Base-by-base conservation (phyloP, 2,888 invertebrate species). In the Brachyptera putata region DNA sequence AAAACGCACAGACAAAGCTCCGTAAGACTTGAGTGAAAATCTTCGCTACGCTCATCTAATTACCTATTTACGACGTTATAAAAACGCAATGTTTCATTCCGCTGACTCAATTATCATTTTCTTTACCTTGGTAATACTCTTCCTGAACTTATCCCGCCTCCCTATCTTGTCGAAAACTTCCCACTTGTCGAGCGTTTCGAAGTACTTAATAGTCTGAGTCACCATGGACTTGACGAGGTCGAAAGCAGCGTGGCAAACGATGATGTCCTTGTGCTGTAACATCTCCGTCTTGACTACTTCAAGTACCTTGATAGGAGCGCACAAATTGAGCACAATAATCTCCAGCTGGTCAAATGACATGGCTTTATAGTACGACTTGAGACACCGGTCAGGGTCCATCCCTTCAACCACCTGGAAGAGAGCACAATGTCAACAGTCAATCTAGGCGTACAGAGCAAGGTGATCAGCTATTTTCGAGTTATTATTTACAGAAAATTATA, bases 251-350 rank as follows among this genome's bases (percentile, higher is more conserved):
- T 77, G 65, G 3, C 78, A 73, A 5, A 75, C 66, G 7, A 66
- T 30, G 22, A 71, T 68, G 25, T 66, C 67, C 0, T 63, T 26
- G 50, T 71, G 67, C 30, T 66, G 66, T 7, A 75, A 58, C 21
- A 72, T 67, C 39, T 68, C 68, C 2, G 64, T 34, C 37, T 73
- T 64, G 13, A 70, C 67, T 24, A 63, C 64, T 71, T 80, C 82
- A 36, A 83, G 64, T 56, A 83, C 68, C 14, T 76, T 74, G 13
- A 74, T 71, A 2, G 84, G 81, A 30, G 65, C 63, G 36, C 25
- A 46, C 39, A 65, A 36, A 24, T 37, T 14, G 4, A 34, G 25
- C 13, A 65, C 43, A 14, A 60, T 62, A 24, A 21, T 43, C 24
- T 61, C 24, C 43, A 46, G 22, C 14, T 49, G 34, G 7, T 59